These are phyloP conservation scores for Oxyteleia sp. DNA, from an alignment of 2,888 invertebrate species.

Conservation along the genomic window DNA sequence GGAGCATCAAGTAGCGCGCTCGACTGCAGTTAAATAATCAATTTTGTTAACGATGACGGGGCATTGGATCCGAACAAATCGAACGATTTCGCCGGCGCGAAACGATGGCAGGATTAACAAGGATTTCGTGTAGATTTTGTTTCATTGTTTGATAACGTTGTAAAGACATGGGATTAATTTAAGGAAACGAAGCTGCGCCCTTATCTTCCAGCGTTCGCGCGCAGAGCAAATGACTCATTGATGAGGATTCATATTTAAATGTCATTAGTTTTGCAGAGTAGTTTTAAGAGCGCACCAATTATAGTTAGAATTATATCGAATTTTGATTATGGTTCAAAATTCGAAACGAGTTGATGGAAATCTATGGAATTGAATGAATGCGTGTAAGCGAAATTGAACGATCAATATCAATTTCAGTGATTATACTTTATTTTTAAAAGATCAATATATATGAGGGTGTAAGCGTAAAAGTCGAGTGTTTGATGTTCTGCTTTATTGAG, in stretches of 20 bases:
- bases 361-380: background rate
- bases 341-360: background rate
- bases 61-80: background rate
- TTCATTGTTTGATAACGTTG: no score
- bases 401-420: background rate
- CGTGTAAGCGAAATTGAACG: background rate
- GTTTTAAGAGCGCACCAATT: no score
- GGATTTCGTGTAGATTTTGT: no score
- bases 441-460: background rate
- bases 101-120: no score
- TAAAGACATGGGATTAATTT: no score
- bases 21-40: constrained; percentile 9
- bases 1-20: constrained; percentile 77
- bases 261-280: no score
- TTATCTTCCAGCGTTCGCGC: no score
- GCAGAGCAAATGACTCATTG: no score
- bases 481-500: background rate
- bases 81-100: background rate
- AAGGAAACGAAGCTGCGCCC: no score
- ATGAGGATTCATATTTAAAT: no score
- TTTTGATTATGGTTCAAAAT: no score
- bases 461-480: background rate
- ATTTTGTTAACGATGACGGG: background rate
- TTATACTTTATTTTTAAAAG: background rate
- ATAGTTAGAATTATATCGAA: no score